Evolutionary conservation across 2,888 invertebrate species (phyloP).

Genomic region (Morpho achilles): DNA sequence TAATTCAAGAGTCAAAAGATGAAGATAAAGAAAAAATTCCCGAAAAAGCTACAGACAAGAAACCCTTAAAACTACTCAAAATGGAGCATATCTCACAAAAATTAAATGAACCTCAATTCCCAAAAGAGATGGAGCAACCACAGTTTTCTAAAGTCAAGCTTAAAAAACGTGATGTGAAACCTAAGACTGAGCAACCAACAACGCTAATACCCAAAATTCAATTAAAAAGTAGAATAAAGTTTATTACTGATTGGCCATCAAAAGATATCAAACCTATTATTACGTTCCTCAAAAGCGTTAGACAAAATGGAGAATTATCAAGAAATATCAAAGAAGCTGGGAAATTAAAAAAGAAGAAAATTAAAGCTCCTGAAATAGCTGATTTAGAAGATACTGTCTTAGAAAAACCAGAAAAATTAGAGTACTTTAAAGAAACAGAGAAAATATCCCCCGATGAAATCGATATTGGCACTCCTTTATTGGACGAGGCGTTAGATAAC

Average conservation of each 20-base stretch:
- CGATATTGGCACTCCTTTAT: slow-evolving; percentile 6
- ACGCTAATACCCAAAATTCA: slow-evolving; percentile 81
- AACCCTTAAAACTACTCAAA: slow-evolving; percentile 67
- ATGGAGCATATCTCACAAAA: slow-evolving; percentile 81
- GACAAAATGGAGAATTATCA: slow-evolving; percentile 82
- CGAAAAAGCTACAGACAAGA: slow-evolving; percentile 31
- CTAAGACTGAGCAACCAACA: slow-evolving; percentile 61
- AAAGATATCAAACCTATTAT: slow-evolving; percentile 72
- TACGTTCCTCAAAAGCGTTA: slow-evolving; percentile 74
- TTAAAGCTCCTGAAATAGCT: slow-evolving; percentile 69
- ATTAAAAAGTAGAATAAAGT: slow-evolving; percentile 84
- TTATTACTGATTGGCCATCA: slow-evolving; percentile 81
- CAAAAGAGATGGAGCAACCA: slow-evolving; percentile 77
- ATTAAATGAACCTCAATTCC: slow-evolving; percentile 80
- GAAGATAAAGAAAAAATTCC: slow-evolving; percentile 34
- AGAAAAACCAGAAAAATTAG: slow-evolving; percentile 65
- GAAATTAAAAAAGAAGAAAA: slow-evolving; percentile 78
- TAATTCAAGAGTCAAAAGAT: slow-evolving; percentile 25
- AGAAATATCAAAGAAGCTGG: slow-evolving; percentile 84
- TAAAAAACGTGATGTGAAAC: slow-evolving; percentile 75
- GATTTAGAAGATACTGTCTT: slow-evolving; percentile 72
- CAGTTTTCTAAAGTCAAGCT: slow-evolving; percentile 84
- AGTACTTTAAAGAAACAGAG: slow-evolving; percentile 41
- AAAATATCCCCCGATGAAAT: slow-evolving; percentile 26
- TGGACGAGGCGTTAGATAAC: background rate